phyloP scores from a whole-genome alignment of 2,888 invertebrate species.

The Deroplatys truncata region DNA sequence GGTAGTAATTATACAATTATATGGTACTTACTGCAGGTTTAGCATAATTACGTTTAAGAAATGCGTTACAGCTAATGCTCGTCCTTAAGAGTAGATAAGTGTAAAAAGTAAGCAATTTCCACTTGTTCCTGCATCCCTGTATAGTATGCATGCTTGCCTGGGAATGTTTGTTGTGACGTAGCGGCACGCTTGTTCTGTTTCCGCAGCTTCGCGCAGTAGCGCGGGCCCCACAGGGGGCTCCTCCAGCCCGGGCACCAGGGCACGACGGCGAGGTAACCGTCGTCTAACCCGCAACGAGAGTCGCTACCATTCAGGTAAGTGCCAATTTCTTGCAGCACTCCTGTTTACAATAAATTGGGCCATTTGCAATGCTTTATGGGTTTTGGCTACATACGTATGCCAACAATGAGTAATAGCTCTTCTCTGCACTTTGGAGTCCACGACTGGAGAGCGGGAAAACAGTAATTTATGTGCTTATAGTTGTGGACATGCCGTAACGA shows the following conservation, averaged over 20 bases:
- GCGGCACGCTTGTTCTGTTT: constrained; percentile 17
- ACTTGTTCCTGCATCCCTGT: neutral
- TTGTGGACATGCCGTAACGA: too few species aligned
- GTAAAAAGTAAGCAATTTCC: neutral
- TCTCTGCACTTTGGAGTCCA: too few species aligned
- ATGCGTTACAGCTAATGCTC: neutral
- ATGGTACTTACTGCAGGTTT: neutral
- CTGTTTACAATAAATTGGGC: neutral
- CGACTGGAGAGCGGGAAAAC: too few species aligned
- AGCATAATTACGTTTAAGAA: neutral
- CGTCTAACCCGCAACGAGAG: constrained; percentile 91
- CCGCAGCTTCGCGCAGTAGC: constrained; percentile 10
- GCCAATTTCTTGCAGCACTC: constrained; percentile 15
- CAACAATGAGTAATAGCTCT: neutral
- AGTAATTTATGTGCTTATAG: too few species aligned
- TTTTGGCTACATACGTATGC: neutral
- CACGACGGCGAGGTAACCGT: constrained; percentile 75
- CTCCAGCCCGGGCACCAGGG: constrained; percentile 47
- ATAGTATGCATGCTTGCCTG: neutral
- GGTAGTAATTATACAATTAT: neutral
- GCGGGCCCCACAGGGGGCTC: constrained; percentile 20
- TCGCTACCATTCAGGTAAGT: constrained; percentile 93
- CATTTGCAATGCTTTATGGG: neutral
- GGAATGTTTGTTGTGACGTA: constrained; percentile 8
- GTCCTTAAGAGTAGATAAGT: neutral